These are phyloP conservation scores for Drosophila anomalata DNA, from an alignment of 2,888 invertebrate species.

Conservation along the genomic window DNA sequence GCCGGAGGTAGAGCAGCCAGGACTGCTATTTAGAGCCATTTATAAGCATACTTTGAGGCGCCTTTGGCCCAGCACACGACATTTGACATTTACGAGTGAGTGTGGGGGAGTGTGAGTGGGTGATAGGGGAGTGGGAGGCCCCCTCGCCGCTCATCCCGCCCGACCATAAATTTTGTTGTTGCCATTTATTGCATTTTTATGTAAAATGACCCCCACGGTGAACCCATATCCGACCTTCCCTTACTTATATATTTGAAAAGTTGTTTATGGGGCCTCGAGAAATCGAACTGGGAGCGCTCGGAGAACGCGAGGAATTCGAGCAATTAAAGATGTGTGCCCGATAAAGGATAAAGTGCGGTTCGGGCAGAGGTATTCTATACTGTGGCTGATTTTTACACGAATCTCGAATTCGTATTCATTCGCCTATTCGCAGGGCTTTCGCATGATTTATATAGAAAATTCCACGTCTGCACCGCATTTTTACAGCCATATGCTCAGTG, in stretches of 20 bases:
- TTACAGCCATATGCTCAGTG: slow-evolving; percentile 70
- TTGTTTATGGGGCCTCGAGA: slow-evolving; percentile 67
- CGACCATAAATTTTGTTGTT: slow-evolving; percentile 61
- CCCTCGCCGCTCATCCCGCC: slow-evolving; percentile 14
- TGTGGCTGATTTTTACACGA: slow-evolving; percentile 33
- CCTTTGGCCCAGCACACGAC: slow-evolving; percentile 50
- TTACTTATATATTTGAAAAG: slow-evolving; percentile 44
- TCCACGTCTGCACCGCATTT: slow-evolving; percentile 68
- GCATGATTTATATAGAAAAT: slow-evolving; percentile 70
- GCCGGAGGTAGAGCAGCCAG: slow-evolving; percentile 37
- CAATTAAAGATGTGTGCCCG: slow-evolving; percentile 38
- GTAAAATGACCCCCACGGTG: slow-evolving; percentile 72
- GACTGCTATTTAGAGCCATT: slow-evolving; percentile 77
- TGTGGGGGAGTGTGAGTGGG: slow-evolving; percentile 25
- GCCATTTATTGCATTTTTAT: slow-evolving; percentile 81
- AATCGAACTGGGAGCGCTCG: slow-evolving; percentile 27
- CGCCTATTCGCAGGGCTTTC: slow-evolving; percentile 35
- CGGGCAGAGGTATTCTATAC: slow-evolving; percentile 6
- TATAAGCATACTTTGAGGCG: slow-evolving; percentile 79
- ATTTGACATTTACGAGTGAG: slow-evolving; percentile 73
- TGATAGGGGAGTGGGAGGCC: slow-evolving; percentile 39
- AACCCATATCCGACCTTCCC: slow-evolving; percentile 43
- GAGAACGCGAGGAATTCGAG: slow-evolving; percentile 28
- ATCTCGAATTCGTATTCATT: slow-evolving; percentile 38
- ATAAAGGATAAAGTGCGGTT: neutral